Conservation (phyloP, 2,113 vertebrate genomes). For the Tympanuchus pallidicinctus region DNA sequence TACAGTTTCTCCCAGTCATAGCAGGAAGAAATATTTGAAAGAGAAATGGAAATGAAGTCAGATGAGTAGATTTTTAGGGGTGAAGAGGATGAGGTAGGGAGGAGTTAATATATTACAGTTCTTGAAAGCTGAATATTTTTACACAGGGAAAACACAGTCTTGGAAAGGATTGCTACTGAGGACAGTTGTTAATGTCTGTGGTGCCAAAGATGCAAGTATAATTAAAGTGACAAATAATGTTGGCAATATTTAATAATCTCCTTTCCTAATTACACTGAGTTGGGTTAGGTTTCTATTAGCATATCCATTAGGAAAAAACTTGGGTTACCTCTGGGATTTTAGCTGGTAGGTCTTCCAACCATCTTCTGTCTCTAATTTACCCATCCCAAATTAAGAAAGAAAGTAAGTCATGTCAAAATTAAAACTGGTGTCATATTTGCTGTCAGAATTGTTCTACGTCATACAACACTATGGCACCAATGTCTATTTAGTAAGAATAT, state of each 20-base stretch:
- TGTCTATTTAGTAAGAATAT: neutral
- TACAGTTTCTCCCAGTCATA: neutral
- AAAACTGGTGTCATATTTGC: neutral
- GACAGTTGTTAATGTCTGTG: neutral
- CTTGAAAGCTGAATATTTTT: neutral
- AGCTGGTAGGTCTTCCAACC: neutral
- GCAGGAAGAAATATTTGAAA: neutral
- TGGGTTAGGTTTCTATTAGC: neutral
- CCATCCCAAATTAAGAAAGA: neutral
- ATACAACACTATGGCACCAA: neutral
- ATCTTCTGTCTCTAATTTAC: neutral
- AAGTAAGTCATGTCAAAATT: neutral
- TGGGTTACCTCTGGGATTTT: neutral
- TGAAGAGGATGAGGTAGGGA: neutral
- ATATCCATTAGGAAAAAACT: neutral
- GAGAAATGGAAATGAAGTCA: neutral
- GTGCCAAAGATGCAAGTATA: neutral
- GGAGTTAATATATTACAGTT: neutral
- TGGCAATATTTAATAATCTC: neutral
- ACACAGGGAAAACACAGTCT: neutral
- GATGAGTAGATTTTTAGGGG: neutral
- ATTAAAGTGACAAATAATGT: neutral
- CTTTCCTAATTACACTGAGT: neutral
- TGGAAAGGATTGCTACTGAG: neutral
- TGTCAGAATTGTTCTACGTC: neutral